Evolutionary conservation across 2,888 invertebrate genomes (phyloP).

Genomic region (Platycheirus rosarum): DNA sequence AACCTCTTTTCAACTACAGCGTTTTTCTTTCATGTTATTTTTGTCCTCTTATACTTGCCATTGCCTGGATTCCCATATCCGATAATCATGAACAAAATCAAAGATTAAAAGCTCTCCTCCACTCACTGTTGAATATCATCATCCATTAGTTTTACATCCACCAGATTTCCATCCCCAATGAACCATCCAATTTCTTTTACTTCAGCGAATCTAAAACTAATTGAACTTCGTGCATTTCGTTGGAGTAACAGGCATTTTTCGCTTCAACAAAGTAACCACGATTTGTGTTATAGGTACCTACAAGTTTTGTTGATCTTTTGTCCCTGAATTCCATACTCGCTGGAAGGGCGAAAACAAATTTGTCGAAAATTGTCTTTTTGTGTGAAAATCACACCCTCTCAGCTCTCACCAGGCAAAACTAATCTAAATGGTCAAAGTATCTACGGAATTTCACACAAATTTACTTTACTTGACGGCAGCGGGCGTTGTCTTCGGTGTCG

Average conservation of each 20-base stretch:
- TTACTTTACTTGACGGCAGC: constrained; percentile 27
- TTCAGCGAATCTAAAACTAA: constrained; percentile 60
- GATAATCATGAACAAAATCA: too few species aligned
- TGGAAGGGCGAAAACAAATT: not conserved
- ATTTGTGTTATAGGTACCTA: constrained; percentile 21
- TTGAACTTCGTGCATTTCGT: constrained; percentile 53
- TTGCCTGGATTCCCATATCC: too few species aligned
- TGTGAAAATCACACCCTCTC: constrained; percentile 5
- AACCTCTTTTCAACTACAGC: too few species aligned
- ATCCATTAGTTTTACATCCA: constrained; percentile 27
- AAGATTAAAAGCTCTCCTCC: not conserved
- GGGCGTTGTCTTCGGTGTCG: too few species aligned
- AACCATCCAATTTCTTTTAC: constrained; percentile 23
- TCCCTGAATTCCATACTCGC: constrained; percentile 1
- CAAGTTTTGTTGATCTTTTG: constrained; percentile 12
- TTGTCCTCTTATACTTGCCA: too few species aligned
- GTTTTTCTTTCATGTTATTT: too few species aligned
- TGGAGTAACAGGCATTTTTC: constrained; percentile 36
- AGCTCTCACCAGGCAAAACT: constrained; percentile 29
- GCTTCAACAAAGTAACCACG: constrained; percentile 30
- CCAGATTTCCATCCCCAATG: constrained; percentile 14
- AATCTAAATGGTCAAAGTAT: constrained; percentile 57
- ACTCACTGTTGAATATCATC: not conserved
- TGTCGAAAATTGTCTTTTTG: constrained; percentile 1
- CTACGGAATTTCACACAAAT: constrained; percentile 66